A percentile compares a stretch with the other conserved stretches of the same genome.
These are phyloP conservation scores for Rhinopomastus cyanomelas DNA, from an alignment of 2,113 vertebrate species.

Conservation along the genomic window DNA sequence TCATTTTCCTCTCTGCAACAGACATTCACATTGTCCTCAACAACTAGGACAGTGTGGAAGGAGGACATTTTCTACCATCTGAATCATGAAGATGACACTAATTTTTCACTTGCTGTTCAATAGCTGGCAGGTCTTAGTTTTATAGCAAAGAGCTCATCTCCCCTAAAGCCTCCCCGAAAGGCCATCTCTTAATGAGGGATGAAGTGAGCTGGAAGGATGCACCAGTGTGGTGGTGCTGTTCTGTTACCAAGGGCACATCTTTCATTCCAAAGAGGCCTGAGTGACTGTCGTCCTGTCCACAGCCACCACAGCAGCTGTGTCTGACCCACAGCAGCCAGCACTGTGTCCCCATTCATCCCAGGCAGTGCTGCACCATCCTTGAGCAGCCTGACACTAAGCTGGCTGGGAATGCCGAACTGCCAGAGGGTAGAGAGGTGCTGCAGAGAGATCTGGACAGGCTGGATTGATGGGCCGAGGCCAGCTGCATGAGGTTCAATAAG, in stretches of 20 bases:
- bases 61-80: background rate
- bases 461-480: too few relatives aligned
- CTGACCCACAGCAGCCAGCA: background rate
- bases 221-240: background rate
- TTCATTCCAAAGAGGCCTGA: constrained; percentile 7
- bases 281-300: background rate
- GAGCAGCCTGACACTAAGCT: background rate
- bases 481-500: too few relatives aligned
- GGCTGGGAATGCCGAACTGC: too few relatives aligned
- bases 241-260: background rate
- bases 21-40: background rate
- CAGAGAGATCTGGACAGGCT: too few relatives aligned
- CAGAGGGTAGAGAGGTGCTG: too few relatives aligned
- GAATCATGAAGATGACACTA: background rate
- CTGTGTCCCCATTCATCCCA: background rate
- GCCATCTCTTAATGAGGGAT: background rate
- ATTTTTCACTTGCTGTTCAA: background rate
- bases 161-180: background rate
- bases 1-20: background rate
- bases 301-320: background rate
- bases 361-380: background rate
- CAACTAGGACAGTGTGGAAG: background rate
- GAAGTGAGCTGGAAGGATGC: background rate
- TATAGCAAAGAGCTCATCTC: background rate
- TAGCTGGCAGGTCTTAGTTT: background rate